Percentiles rank a stretch among this genome's conserved stretches.
phyloP scores from a whole-genome alignment of 2,888 invertebrate genomes.

The Lochmaea capreae region DNA sequence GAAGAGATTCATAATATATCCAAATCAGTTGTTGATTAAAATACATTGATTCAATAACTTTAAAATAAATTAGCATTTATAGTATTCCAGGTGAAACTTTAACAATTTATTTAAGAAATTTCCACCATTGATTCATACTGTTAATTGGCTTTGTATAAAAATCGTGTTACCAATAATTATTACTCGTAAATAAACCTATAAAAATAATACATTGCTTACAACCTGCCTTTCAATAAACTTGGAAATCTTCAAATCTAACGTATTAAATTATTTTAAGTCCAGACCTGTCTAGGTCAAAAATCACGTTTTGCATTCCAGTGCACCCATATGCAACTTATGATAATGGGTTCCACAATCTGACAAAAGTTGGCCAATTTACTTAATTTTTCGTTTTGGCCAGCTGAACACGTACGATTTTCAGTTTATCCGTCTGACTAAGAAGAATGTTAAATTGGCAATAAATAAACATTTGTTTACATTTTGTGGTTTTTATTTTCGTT shows the following conservation, averaged over 20 bases:
- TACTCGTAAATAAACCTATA: too few relatives aligned
- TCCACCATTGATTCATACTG: too few relatives aligned
- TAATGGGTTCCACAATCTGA: constrained; percentile 48
- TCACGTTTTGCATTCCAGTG: constrained; percentile 44
- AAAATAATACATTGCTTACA: too few relatives aligned
- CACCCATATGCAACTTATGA: constrained; percentile 47
- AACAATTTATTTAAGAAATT: too few relatives aligned
- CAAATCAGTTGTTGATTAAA: too few relatives aligned
- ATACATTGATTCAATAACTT: too few relatives aligned
- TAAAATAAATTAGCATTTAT: too few relatives aligned
- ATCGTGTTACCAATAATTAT: too few relatives aligned
- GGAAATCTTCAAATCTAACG: background rate
- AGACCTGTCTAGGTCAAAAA: constrained; percentile 40
- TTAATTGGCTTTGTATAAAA: too few relatives aligned
- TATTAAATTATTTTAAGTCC: background rate
- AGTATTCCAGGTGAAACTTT: too few relatives aligned
- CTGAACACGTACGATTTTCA: constrained; percentile 34
- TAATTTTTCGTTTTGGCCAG: constrained; percentile 50
- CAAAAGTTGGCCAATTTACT: constrained; percentile 51
- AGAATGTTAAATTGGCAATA: constrained; percentile 33
- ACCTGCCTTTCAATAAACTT: too few relatives aligned
- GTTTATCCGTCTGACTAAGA: constrained; percentile 29
- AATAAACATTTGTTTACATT: constrained; percentile 35
- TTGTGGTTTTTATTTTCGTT: constrained; percentile 21
- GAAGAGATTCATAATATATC: too few relatives aligned